Evolutionary conservation across 2,797 vertebrate species (phyloP).

Genomic region (Lacerta bilineata): DNA sequence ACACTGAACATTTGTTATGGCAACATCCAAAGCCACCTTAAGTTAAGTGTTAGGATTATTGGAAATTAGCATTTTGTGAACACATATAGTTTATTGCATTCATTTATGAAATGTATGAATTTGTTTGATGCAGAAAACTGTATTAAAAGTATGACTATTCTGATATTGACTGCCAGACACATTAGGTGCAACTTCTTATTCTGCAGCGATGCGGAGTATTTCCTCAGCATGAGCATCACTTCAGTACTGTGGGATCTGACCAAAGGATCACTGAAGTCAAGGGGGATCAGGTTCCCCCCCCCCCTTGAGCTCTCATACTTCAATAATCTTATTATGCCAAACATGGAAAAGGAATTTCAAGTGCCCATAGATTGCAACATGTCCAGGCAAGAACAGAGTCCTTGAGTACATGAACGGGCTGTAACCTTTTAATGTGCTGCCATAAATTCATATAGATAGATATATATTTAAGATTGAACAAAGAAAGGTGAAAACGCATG

Average conservation of each 20-base stretch:
- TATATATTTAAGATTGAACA: slow-evolving; percentile 67
- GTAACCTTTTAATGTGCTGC: slow-evolving; percentile 66
- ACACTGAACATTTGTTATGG: slow-evolving; percentile 80
- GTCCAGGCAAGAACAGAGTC: slow-evolving; percentile 72
- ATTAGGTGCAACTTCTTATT: slow-evolving; percentile 65
- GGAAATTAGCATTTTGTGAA: slow-evolving; percentile 74
- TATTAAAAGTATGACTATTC: slow-evolving; percentile 64
- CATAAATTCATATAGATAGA: slow-evolving; percentile 61
- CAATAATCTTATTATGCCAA: slow-evolving; percentile 51
- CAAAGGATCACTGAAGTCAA: slow-evolving; percentile 71
- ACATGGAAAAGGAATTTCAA: slow-evolving; percentile 66
- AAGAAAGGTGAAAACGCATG: slow-evolving; percentile 77
- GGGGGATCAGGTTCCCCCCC: slow-evolving; percentile 29
- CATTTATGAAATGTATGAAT: slow-evolving; percentile 74
- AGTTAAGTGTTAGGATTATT: slow-evolving; percentile 55
- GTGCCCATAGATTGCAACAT: slow-evolving; percentile 68
- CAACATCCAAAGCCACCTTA: slow-evolving; percentile 75
- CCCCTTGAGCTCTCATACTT: slow-evolving; percentile 51
- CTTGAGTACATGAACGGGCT: slow-evolving; percentile 70
- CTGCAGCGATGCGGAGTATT: slow-evolving; percentile 62
- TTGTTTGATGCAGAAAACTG: slow-evolving; percentile 68
- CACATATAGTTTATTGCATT: slow-evolving; percentile 79
- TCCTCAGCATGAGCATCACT: slow-evolving; percentile 64
- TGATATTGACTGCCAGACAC: slow-evolving; percentile 63
- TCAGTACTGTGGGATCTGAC: slow-evolving; percentile 57